These are phyloP conservation scores for Toxotes lorentzi DNA, from an alignment of 2,797 vertebrate genomes.

Conservation along the genomic window DNA sequence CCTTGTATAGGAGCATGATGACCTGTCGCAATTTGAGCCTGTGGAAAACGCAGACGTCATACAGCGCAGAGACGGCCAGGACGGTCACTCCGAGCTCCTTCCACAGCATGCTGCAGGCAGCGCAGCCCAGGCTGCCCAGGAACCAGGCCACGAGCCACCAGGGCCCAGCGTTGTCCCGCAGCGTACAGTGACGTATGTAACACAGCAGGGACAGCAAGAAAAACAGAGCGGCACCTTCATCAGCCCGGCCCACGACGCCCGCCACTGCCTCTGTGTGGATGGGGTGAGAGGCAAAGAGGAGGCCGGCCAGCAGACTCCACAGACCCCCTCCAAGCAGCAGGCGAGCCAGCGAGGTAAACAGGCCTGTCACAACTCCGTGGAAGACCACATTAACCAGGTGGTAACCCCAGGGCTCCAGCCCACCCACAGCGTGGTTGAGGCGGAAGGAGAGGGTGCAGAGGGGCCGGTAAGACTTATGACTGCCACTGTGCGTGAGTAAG, in stretches of 20 bases:
- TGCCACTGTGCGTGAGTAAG: constrained; percentile 97
- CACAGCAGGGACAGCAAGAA: constrained; percentile 95
- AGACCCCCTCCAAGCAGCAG: constrained; percentile 91
- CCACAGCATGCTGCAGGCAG: constrained; percentile 97
- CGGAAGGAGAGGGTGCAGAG: constrained; percentile 98
- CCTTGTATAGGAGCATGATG: constrained; percentile 90
- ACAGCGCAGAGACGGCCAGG: constrained; percentile 92
- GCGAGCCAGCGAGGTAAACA: constrained; percentile 93
- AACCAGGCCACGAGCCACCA: constrained; percentile 87
- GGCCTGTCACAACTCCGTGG: constrained; percentile 91
- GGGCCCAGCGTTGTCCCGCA: constrained; percentile 79
- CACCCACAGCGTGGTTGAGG: constrained; percentile 92
- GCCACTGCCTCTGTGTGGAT: constrained; percentile 98
- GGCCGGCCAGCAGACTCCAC: constrained; percentile 94
- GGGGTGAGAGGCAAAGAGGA: constrained; percentile 96
- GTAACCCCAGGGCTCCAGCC: constrained; percentile 96
- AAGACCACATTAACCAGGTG: constrained; percentile 94
- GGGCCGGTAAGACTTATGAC: constrained; percentile 98
- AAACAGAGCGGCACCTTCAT: constrained; percentile 95
- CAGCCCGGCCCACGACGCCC: constrained; percentile 94
- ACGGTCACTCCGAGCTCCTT: constrained; percentile 99
- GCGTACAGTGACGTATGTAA: constrained; percentile 91
- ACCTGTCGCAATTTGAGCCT: constrained; percentile 91
- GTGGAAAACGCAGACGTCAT: constrained; percentile 95
- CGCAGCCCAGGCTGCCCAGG: constrained; percentile 88